Conservation (phyloP, 2,113 vertebrate species). For the Entomyzon cyanotis region DNA sequence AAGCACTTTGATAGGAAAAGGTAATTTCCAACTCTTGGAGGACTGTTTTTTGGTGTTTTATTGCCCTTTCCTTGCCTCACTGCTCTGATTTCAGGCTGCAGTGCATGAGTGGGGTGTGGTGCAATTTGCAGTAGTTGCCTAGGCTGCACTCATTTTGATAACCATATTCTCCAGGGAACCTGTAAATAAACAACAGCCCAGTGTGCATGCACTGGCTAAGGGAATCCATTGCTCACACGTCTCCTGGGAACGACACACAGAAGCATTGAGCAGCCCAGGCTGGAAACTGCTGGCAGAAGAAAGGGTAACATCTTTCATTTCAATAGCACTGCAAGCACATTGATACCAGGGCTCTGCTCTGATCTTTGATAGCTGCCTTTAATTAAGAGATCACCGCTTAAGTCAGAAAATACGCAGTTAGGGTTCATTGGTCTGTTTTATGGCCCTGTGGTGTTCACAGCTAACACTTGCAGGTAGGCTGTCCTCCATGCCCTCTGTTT, state of each 20-base stretch:
- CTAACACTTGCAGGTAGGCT: background rate
- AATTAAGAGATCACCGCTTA: slow-evolving; percentile 22
- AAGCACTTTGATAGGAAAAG: background rate
- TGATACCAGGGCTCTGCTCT: background rate
- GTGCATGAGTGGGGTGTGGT: background rate
- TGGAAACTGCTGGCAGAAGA: background rate
- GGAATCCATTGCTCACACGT: slow-evolving; percentile 4
- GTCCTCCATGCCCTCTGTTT: background rate
- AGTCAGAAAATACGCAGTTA: background rate
- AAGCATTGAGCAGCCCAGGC: background rate
- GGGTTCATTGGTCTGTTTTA: background rate
- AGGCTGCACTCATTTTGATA: background rate
- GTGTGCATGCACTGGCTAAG: background rate
- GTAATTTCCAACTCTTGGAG: background rate
- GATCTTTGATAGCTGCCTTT: slow-evolving; percentile 9
- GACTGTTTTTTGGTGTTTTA: background rate
- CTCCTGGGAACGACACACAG: background rate
- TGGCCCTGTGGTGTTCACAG: background rate
- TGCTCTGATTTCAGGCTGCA: background rate
- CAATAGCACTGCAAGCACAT: background rate
- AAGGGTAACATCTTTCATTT: background rate
- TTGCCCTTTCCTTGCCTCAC: background rate
- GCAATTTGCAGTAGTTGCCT: background rate
- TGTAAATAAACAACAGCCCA: slow-evolving; percentile 14
- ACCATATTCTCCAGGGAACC: background rate